Conservation (phyloP, 2,113 vertebrate genomes). For the Periophthalmus modestus region DNA sequence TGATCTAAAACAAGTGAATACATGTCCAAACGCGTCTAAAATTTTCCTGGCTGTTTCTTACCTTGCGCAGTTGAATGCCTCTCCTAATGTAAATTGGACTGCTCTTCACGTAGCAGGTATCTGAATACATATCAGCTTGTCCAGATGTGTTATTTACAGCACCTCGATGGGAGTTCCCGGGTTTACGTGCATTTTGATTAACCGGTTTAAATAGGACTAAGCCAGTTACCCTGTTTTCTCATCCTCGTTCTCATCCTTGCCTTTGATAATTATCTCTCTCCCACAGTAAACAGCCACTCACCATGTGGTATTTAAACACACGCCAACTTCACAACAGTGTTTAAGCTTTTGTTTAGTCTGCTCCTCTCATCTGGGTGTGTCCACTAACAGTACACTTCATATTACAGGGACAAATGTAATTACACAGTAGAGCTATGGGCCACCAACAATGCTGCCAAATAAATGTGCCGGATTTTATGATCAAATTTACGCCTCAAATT, state of each 20-base stretch:
- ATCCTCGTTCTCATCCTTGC: conserved; percentile 6
- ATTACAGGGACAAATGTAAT: conserved; percentile 56
- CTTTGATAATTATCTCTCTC: conserved; percentile 19
- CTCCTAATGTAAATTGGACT: no score
- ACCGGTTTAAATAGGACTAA: no score
- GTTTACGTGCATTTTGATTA: no score
- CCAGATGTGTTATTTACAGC: no score
- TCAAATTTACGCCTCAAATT: conserved; percentile 25
- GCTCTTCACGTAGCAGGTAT: no score
- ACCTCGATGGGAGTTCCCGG: no score
- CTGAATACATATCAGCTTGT: no score
- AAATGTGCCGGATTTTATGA: conserved; percentile 8
- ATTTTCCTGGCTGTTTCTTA: no score
- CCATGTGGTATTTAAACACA: conserved; percentile 15
- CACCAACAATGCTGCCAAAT: conserved; percentile 38
- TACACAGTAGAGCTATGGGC: conserved; percentile 28
- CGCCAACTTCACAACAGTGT: conserved; percentile 15
- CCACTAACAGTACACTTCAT: conserved; percentile 29
- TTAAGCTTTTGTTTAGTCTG: conserved; percentile 47
- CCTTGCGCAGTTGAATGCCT: no score
- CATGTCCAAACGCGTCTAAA: no score
- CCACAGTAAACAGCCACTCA: conserved; percentile 7
- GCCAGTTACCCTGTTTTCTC: no score
- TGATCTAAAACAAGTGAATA: no score
- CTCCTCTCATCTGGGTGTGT: conserved; percentile 27